These are phyloP conservation scores for Arremon aurantiirostris DNA, from an alignment of 2,797 vertebrate genomes.

Conservation along the genomic window DNA sequence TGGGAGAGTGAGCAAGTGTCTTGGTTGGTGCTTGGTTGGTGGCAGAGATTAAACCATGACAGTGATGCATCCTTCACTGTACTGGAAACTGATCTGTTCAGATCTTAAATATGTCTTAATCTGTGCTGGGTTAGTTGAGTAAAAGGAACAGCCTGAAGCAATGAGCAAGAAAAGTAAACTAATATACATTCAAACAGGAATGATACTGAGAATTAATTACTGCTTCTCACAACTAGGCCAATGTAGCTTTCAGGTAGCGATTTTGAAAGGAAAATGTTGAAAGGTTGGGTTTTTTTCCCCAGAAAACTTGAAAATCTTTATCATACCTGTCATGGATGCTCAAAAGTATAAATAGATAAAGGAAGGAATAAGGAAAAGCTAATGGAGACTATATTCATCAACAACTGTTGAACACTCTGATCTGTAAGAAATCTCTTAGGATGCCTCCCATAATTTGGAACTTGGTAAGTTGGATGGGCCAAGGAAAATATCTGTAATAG, in stretches of 20 bases:
- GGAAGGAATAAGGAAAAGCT: neutral
- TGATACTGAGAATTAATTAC: neutral
- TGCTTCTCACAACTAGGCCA: neutral
- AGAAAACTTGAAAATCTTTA: neutral
- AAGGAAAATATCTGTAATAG: neutral
- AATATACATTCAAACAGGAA: neutral
- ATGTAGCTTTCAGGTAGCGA: neutral
- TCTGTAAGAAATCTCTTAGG: neutral
- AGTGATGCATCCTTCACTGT: neutral
- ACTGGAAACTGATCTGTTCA: neutral
- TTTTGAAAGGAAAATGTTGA: neutral
- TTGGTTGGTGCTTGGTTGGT: neutral
- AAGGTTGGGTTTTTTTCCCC: neutral
- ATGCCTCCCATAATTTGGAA: neutral
- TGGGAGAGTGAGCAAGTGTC: neutral
- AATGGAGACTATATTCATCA: neutral
- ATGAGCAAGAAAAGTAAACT: neutral
- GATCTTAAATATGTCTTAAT: neutral
- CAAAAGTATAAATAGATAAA: neutral
- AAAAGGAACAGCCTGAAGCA: neutral
- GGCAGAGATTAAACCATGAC: neutral
- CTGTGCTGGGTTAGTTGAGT: neutral
- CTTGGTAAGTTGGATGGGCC: neutral
- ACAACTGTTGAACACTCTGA: neutral
- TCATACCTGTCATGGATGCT: neutral